Evolutionary conservation across 2,888 invertebrate genomes (phyloP).

Genomic region (Dasysyrphus tricinctus): DNA sequence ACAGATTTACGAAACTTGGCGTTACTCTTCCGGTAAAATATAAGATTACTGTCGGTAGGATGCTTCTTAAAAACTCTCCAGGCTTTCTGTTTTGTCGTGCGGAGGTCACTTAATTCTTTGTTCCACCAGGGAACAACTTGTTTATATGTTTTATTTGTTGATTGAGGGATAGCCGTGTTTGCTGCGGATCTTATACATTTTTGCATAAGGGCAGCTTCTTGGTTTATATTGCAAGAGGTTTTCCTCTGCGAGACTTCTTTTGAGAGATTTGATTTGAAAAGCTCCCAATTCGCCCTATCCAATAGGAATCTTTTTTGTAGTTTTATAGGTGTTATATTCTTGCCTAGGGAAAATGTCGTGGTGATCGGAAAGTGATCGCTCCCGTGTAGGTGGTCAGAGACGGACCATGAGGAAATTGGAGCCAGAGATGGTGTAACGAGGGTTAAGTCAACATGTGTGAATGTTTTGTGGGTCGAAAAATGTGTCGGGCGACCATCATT

Average conservation of each 20-base stretch:
- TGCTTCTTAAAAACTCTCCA: neutral
- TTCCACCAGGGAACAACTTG: neutral
- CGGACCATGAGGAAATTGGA: neutral
- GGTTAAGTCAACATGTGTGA: conserved; percentile 19
- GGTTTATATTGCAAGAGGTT: neutral
- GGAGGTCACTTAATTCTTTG: conserved; percentile 5
- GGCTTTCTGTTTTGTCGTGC: conserved; percentile 3
- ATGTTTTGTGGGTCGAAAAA: neutral
- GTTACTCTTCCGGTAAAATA: conserved; percentile 11
- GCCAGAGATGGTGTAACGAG: neutral
- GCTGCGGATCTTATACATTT: neutral
- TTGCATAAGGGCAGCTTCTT: neutral
- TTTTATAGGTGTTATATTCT: neutral
- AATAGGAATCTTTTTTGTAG: neutral
- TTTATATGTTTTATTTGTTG: neutral
- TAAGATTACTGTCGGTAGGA: conserved; percentile 6
- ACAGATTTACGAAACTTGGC: neutral
- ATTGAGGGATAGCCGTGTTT: neutral
- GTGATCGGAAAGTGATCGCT: conserved; percentile 36
- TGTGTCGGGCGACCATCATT: too few relatives aligned
- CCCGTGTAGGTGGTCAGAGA: conserved; percentile 21
- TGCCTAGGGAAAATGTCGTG: neutral
- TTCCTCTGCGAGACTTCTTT: too few relatives aligned
- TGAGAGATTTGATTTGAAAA: neutral
- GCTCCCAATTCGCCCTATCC: conserved; percentile 9